Evolutionary conservation across 2,888 invertebrate species (phyloP), one percentile per base, ranked within the genome.

Genomic region (Nomada ferruginata): DNA sequence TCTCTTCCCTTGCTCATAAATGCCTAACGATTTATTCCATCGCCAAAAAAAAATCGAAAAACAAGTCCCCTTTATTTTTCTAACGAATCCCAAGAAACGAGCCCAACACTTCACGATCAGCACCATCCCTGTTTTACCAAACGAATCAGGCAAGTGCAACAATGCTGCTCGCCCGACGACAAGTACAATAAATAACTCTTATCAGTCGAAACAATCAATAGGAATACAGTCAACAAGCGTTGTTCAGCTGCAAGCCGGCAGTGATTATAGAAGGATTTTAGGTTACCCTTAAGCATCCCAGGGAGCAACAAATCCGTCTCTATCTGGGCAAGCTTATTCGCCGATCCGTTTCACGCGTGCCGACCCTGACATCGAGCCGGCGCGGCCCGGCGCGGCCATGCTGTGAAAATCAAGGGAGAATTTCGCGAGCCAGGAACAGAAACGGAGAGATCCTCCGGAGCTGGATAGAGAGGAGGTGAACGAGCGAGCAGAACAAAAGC

Each of bases 331-430:
- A 85, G 82, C 87, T 87, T 85, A 87, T 87, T 85, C 84, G 84
- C 59, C 85, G 84, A 87, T 82, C 85, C 79, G 84, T 85, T 87
- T 85, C 85, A 84, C 87, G 85, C 87, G 87, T 79, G 77, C 68
- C 71, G 76, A 71, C 70, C 76, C 73, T 68, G 71, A 68, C 79
- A 85, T 87, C 86, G 86, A 87, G 76, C 80, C 61, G n/a, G n/a
- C 52, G 52, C n/a, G 52, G 50, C 50, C 10, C 52, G 18, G 52
- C 18, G 52, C n/a, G 72, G 79, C 61, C 63, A 42, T 84, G 63
- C 79, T 65, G 79, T 74, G 85, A 85, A 80, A 87, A 82, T 87
- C 82, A 80, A 78, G 85, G 70, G 81, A 70, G 81, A 86, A 87
- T 86, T 87, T 87, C 85, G 80, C 81, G 72, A 75, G 42, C 50